Evolutionary conservation across 2,797 vertebrate genomes (phyloP).

Genomic region (Caiman crocodilus): DNA sequence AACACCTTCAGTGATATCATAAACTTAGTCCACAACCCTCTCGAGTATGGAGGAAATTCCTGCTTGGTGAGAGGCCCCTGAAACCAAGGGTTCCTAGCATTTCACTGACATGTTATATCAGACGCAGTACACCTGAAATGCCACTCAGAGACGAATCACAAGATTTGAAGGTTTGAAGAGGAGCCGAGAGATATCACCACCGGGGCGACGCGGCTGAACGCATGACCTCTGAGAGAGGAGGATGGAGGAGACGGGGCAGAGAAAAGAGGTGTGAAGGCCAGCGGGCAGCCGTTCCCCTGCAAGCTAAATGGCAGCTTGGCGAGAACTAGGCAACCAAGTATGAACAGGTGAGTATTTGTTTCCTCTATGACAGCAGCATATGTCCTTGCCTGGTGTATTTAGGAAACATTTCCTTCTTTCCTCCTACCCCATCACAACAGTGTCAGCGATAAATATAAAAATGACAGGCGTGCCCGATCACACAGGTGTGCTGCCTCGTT

Average conservation of each 20-base stretch:
- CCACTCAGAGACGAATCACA: background rate
- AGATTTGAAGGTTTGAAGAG: background rate
- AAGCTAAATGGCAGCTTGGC: background rate
- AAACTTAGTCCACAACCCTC: background rate
- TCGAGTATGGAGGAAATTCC: background rate
- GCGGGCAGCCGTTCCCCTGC: background rate
- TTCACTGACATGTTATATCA: background rate
- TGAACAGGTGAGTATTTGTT: fast-evolving
- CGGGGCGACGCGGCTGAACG: background rate
- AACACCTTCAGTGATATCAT: background rate
- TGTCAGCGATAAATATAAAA: background rate
- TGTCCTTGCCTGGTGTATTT: background rate
- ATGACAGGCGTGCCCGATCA: fast-evolving
- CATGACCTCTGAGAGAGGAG: background rate
- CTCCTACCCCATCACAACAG: background rate
- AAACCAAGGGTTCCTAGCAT: background rate
- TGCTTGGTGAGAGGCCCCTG: background rate
- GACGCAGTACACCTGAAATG: background rate
- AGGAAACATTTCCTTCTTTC: background rate
- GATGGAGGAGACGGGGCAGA: background rate
- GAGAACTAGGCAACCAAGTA: fast-evolving
- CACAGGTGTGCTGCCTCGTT: fast-evolving
- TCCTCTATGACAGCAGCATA: fast-evolving
- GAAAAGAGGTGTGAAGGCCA: background rate
- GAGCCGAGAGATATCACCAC: background rate